Conservation (phyloP, 2,888 invertebrate species). For the Erebia epiphron region DNA sequence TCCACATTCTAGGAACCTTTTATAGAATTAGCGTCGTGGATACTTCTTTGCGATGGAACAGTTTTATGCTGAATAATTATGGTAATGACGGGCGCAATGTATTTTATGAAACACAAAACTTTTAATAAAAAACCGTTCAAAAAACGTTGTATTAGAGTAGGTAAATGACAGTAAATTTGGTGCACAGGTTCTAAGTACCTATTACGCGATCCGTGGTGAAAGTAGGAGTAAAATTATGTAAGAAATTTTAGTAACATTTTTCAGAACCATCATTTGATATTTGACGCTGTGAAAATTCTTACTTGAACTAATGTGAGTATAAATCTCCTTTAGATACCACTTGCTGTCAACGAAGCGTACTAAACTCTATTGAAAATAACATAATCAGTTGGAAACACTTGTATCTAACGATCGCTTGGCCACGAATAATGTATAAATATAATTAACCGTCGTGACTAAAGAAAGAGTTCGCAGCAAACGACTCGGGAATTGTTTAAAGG, state of each 20-base stretch:
- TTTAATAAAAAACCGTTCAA: not conserved
- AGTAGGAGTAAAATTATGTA: not conserved
- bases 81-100: not conserved
- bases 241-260: not conserved
- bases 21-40: slow-evolving; percentile 34
- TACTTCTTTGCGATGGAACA: slow-evolving; percentile 35
- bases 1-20: slow-evolving; percentile 40
- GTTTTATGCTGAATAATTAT: slow-evolving; percentile 32
- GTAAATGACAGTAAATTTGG: not conserved
- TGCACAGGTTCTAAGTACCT: not conserved
- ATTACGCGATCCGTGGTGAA: not conserved
- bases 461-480: slow-evolving; percentile 63
- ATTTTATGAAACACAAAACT: not conserved
- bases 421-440: slow-evolving; percentile 61
- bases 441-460: slow-evolving; percentile 71
- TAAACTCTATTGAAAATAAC: slow-evolving; percentile 28
- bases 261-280: not conserved
- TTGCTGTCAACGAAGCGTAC: slow-evolving; percentile 1
- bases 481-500: slow-evolving; percentile 66
- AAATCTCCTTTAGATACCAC: slow-evolving; percentile 1
- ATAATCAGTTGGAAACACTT: slow-evolving; percentile 40
- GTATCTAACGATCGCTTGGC: slow-evolving; percentile 45
- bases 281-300: not conserved
- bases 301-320: slow-evolving; percentile 5
- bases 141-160: not conserved